These are phyloP conservation scores for Lucilia cuprina DNA, from an alignment of 1,140 invertebrate species.

Conservation along the genomic window DNA sequence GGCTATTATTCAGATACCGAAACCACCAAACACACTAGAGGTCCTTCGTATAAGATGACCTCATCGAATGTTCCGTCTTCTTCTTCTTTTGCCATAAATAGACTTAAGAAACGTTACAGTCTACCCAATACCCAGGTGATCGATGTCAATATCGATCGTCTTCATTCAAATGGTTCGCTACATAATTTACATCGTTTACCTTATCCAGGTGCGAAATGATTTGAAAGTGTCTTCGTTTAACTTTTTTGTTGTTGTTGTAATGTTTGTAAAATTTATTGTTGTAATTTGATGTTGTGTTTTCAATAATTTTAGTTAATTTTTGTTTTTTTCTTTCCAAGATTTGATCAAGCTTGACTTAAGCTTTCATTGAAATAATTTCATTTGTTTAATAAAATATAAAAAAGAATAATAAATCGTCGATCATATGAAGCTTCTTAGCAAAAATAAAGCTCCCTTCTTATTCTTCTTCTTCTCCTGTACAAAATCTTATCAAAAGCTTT, in stretches of 20 bases:
- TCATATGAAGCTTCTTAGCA: no score
- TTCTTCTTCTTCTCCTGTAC: no score
- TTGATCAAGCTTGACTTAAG: neutral
- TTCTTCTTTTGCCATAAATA: slow-evolving; percentile 44
- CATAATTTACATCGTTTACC: slow-evolving; percentile 47
- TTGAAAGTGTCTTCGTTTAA: neutral
- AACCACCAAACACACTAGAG: slow-evolving; percentile 36
- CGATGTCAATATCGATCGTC: slow-evolving; percentile 56
- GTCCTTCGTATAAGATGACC: slow-evolving; percentile 5
- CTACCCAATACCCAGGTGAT: slow-evolving; percentile 60
- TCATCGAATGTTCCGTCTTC: neutral
- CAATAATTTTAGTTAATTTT: neutral
- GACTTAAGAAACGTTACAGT: slow-evolving; percentile 64
- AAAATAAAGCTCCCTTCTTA: no score
- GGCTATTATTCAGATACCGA: slow-evolving; percentile 56
- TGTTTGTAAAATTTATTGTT: slow-evolving; percentile 39
- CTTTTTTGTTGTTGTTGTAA: neutral
- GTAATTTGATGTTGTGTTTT: slow-evolving; percentile 28
- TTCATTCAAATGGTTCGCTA: slow-evolving; percentile 52
- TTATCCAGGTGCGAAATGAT: slow-evolving; percentile 42
- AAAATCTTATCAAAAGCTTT: no score
- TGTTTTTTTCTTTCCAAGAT: neutral
- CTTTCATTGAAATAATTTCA: neutral
- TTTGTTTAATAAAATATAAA: no score
- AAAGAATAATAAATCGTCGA: no score